Evolutionary conservation across 1,140 invertebrate species (phyloP).

Genomic region (Ips nitidus): DNA sequence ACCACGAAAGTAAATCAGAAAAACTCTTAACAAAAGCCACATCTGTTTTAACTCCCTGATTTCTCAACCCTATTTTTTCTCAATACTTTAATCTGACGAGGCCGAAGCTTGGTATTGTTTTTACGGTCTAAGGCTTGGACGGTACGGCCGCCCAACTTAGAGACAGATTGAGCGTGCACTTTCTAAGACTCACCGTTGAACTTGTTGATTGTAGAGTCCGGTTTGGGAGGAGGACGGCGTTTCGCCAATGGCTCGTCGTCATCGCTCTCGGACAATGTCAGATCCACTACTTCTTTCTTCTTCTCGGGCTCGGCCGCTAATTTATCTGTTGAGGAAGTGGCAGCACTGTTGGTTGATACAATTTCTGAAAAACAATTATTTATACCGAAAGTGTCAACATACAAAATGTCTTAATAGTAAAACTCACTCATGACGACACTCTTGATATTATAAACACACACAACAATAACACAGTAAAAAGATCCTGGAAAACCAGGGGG

Average conservation of each 20-base stretch:
- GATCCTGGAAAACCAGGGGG: too few species aligned
- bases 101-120: too few species aligned
- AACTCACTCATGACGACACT: too few species aligned
- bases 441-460: too few species aligned
- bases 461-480: too few species aligned
- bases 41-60: too few species aligned
- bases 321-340: constrained; percentile 38
- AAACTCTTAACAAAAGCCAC: too few species aligned
- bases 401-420: not conserved
- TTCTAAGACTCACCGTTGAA: constrained; percentile 42
- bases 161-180: not conserved
- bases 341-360: constrained; percentile 38
- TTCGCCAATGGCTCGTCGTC: constrained; percentile 51
- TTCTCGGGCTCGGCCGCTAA: constrained; percentile 29
- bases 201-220: constrained; percentile 49
- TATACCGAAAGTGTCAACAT: not conserved
- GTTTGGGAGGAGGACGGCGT: constrained; percentile 47
- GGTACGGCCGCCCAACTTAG: too few species aligned
- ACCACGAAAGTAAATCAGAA: too few species aligned
- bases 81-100: too few species aligned
- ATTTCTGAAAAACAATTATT: constrained; percentile 38
- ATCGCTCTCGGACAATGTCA: constrained; percentile 51
- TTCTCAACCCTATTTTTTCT: too few species aligned
- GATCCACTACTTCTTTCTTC: constrained; percentile 48
- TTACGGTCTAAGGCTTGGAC: too few species aligned